phyloP scores from a whole-genome alignment of 2,113 vertebrate genomes.

The Chloebia gouldiae region DNA sequence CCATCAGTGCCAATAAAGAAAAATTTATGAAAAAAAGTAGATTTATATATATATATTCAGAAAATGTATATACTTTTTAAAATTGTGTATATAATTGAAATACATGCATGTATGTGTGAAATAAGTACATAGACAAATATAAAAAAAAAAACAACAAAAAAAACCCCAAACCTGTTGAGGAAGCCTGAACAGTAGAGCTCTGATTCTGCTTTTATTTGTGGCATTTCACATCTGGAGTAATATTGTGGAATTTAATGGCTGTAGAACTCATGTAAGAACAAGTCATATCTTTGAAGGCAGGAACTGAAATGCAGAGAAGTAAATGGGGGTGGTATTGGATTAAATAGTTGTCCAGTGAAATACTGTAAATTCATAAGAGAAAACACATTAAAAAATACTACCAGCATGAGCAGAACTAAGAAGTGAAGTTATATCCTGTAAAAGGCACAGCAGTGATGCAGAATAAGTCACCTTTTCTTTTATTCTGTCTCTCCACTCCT shows the following conservation, averaged over 20 bases:
- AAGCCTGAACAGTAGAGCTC: neutral
- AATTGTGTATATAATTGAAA: neutral
- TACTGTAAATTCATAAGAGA: neutral
- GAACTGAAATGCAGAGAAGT: neutral
- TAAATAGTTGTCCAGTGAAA: neutral
- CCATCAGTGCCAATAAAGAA: neutral
- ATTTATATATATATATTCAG: neutral
- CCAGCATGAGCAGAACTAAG: neutral
- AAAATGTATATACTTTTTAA: neutral
- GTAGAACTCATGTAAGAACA: neutral
- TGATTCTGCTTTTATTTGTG: neutral
- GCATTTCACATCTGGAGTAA: neutral
- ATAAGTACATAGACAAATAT: neutral
- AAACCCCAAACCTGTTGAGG: neutral
- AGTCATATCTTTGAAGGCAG: neutral
- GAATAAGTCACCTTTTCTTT: neutral
- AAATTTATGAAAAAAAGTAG: neutral
- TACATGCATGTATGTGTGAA: neutral
- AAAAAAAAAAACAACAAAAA: too few relatives aligned
- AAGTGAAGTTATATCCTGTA: neutral
- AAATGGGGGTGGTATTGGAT: neutral
- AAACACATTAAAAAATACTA: neutral
- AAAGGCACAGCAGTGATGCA: neutral
- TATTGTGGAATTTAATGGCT: neutral
- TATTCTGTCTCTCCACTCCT: neutral